Percentiles rank a stretch among this genome's conserved stretches.
Conservation (phyloP, 2,797 vertebrate genomes). For the Lutra lutra region DNA sequence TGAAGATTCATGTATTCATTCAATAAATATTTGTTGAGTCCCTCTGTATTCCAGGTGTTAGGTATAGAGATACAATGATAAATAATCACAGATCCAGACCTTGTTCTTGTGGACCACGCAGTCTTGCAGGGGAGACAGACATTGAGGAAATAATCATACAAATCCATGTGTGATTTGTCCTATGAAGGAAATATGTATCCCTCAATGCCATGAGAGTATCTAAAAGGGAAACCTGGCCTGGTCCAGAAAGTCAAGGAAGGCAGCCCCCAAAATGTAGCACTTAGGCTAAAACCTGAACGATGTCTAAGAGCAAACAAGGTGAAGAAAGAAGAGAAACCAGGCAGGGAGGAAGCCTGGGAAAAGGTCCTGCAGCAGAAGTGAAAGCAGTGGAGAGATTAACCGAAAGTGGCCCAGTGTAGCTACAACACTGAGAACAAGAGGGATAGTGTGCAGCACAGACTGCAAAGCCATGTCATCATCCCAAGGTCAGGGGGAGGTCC, state of each 20-base stretch:
- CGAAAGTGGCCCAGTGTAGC: background rate
- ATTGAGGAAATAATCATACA: background rate
- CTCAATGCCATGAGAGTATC: background rate
- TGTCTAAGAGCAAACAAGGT: background rate
- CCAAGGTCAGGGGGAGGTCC: background rate
- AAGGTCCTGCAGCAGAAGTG: background rate
- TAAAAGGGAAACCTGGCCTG: background rate
- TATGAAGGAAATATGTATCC: background rate
- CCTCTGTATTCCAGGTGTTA: background rate
- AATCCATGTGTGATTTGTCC: background rate
- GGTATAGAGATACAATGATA: background rate
- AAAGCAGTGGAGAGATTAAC: background rate
- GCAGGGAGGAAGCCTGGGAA: background rate
- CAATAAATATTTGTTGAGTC: background rate
- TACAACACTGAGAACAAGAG: background rate
- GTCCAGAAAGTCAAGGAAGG: background rate
- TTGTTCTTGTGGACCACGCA: background rate
- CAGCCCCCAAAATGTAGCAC: background rate
- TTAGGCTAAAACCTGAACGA: background rate
- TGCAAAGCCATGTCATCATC: background rate
- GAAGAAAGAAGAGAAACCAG: background rate
- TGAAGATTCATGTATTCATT: background rate
- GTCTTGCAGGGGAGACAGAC: background rate
- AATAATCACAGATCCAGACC: background rate
- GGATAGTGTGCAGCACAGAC: background rate